These are phyloP conservation scores for Diplazon laetatorius DNA, from an alignment of 2,888 invertebrate genomes.

Conservation along the genomic window DNA sequence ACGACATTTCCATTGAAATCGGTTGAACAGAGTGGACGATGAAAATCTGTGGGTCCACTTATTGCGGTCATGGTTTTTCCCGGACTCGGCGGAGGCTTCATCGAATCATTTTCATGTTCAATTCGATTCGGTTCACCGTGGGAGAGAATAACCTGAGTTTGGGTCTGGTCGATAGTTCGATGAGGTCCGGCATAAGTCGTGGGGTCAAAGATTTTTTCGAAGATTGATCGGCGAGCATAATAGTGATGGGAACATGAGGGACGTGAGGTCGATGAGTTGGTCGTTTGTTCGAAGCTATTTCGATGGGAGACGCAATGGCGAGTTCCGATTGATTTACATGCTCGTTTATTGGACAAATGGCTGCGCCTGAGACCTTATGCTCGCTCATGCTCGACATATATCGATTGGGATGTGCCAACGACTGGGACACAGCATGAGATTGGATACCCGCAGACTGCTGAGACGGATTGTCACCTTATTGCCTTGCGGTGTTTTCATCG, in stretches of 20 bases:
- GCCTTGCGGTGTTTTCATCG: constrained; percentile 31
- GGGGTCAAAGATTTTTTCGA: constrained; percentile 20
- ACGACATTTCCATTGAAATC: too few relatives aligned
- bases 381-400: constrained; percentile 58
- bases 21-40: too few relatives aligned
- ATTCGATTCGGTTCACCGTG: neutral
- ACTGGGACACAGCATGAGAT: neutral
- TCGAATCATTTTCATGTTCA: constrained; percentile 27
- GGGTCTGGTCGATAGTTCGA: neutral
- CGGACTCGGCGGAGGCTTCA: neutral
- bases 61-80: neutral
- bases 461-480: constrained; percentile 60
- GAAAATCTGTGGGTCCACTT: too few relatives aligned
- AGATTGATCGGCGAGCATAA: neutral
- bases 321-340: constrained; percentile 54
- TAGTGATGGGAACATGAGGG: constrained; percentile 2
- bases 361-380: constrained; percentile 58
- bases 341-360: constrained; percentile 17
- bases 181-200: neutral
- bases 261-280: constrained; percentile 66
- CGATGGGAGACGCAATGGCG: constrained; percentile 22
- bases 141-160: neutral
- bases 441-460: constrained; percentile 13
- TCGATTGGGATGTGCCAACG: constrained; percentile 36
- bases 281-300: constrained; percentile 33